Percentiles rank a stretch among this genome's conserved stretches.
These are phyloP conservation scores for Sinocyclocheilus anshuiensis DNA, from an alignment of 2,113 vertebrate species.

Conservation along the genomic window DNA sequence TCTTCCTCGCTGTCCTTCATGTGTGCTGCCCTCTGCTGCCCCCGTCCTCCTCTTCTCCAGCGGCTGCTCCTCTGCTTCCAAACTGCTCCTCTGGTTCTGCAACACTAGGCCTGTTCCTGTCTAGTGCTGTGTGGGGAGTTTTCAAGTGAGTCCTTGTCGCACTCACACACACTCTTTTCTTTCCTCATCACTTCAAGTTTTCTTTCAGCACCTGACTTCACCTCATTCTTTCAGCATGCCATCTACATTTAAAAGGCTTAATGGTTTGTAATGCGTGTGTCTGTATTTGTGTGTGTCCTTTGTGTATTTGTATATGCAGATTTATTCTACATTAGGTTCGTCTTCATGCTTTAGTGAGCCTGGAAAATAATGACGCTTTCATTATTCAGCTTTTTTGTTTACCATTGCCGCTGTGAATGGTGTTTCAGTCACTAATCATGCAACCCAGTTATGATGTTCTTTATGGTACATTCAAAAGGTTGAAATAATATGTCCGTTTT, in stretches of 20 bases:
- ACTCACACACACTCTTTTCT: conserved; percentile 35
- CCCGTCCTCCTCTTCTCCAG: conserved; percentile 71
- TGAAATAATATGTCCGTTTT: not conserved
- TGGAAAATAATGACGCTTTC: conserved; percentile 27
- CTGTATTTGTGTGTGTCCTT: not conserved
- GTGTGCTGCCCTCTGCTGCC: conserved; percentile 63
- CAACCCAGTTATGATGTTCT: conserved; percentile 6
- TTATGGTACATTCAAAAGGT: conserved; percentile 18
- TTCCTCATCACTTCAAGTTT: not conserved
- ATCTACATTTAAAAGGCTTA: not conserved
- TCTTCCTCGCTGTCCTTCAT: conserved; percentile 27
- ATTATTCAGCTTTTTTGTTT: conserved; percentile 12
- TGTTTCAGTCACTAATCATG: conserved; percentile 2
- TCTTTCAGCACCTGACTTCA: not conserved
- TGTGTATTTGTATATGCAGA: not conserved
- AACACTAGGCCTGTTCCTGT: conserved; percentile 91
- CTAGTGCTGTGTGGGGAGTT: conserved; percentile 78
- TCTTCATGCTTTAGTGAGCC: conserved; percentile 1
- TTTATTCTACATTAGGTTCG: not conserved
- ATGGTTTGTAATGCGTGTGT: not conserved
- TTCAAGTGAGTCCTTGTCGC: conserved; percentile 73
- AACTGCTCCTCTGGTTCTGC: conserved; percentile 94
- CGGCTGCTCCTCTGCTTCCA: conserved; percentile 91
- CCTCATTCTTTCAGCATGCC: not conserved
- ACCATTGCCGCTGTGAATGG: conserved; percentile 26